phyloP scores from a whole-genome alignment of 2,888 invertebrate genomes.

The Sialis fuliginosa region DNA sequence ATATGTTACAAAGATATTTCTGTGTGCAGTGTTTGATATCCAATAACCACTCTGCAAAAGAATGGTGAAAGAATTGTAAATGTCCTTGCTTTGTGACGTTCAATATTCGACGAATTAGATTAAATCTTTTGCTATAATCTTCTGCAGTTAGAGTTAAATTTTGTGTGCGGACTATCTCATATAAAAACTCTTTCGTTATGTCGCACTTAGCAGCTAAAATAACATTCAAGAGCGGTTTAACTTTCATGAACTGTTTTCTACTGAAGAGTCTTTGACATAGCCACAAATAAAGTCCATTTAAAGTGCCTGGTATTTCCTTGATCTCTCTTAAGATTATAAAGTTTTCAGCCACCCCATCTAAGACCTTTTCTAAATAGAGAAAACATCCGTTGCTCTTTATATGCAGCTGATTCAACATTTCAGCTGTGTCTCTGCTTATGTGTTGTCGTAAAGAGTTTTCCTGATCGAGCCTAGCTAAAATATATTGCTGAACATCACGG shows the following conservation, averaged over 20 bases:
- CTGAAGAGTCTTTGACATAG: slow-evolving; percentile 85
- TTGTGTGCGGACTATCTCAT: slow-evolving; percentile 63
- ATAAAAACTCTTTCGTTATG: slow-evolving; percentile 64
- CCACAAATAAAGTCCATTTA: slow-evolving; percentile 91
- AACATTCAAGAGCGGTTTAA: slow-evolving; percentile 69
- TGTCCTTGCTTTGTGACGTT: slow-evolving; percentile 40
- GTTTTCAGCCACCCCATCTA: slow-evolving; percentile 85
- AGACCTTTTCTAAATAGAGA: slow-evolving; percentile 66
- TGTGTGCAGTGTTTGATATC: slow-evolving; percentile 98
- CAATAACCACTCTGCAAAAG: slow-evolving; percentile 85
- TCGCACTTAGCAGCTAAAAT: slow-evolving; percentile 75
- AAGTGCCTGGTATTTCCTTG: slow-evolving; percentile 82
- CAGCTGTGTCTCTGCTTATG: slow-evolving; percentile 80
- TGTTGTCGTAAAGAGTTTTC: slow-evolving; percentile 79
- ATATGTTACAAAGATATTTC: slow-evolving; percentile 74
- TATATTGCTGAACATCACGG: slow-evolving; percentile 89
- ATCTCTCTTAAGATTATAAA: slow-evolving; percentile 85
- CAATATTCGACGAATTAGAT: slow-evolving; percentile 44
- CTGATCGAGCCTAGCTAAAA: slow-evolving; percentile 72
- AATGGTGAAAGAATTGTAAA: slow-evolving; percentile 75
- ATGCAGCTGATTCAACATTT: slow-evolving; percentile 84
- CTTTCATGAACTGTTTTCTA: slow-evolving; percentile 72
- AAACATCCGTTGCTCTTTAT: slow-evolving; percentile 93
- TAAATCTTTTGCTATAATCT: slow-evolving; percentile 63
- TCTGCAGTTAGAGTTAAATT: slow-evolving; percentile 61